These are phyloP conservation scores for Dascyllus trimaculatus DNA, from an alignment of 2,113 vertebrate genomes.

Conservation along the genomic window DNA sequence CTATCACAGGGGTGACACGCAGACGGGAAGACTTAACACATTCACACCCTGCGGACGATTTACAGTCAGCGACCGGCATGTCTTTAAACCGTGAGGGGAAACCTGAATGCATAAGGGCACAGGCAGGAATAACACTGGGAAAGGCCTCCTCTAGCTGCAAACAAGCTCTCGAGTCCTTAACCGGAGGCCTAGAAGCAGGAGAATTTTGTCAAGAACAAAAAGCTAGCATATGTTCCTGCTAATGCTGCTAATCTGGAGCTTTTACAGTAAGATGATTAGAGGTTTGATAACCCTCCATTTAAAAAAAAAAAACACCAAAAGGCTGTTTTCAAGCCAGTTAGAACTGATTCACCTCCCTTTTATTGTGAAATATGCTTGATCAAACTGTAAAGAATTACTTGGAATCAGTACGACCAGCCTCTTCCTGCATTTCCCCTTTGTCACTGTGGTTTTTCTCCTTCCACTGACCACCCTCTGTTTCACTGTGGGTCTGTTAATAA, in stretches of 20 bases:
- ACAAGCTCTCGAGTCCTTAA: not conserved
- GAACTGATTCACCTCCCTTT: slow-evolving; percentile 2
- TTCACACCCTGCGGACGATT: slow-evolving; percentile 15
- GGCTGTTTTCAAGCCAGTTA: slow-evolving; percentile 39
- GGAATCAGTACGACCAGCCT: not conserved
- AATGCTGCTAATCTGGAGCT: slow-evolving; percentile 73
- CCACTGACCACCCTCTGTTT: not conserved
- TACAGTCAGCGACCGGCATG: not conserved
- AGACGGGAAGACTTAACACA: not conserved
- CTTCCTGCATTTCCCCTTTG: not conserved
- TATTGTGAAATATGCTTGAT: not conserved
- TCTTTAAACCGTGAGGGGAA: not conserved
- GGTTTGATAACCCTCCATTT: slow-evolving; percentile 66
- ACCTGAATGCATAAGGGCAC: not conserved
- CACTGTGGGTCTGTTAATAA: slow-evolving; percentile 11
- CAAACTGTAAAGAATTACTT: not conserved
- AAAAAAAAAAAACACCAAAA: slow-evolving; percentile 35
- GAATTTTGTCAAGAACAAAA: slow-evolving; percentile 51
- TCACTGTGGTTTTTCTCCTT: not conserved
- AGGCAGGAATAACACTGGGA: not conserved
- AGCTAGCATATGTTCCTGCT: slow-evolving; percentile 69
- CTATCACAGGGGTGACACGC: slow-evolving; percentile 3
- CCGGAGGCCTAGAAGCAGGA: not conserved
- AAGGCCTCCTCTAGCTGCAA: slow-evolving; percentile 7
- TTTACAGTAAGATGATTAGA: slow-evolving; percentile 80